Evolutionary conservation across 2,113 vertebrate genomes (phyloP).

Genomic region (Puffinus mauretanicus): DNA sequence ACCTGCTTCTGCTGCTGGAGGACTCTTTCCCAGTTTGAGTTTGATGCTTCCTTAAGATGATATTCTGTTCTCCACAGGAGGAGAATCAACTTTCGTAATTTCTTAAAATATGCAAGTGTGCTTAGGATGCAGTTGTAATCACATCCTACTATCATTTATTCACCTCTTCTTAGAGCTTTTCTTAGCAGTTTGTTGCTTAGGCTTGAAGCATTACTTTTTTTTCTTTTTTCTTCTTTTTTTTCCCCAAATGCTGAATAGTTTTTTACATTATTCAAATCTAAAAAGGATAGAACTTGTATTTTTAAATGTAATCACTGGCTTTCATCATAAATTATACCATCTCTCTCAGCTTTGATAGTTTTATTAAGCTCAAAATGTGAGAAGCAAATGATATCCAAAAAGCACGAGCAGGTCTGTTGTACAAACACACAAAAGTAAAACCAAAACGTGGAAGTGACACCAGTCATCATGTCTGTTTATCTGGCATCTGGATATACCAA

Average conservation of each 20-base stretch:
- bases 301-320: not conserved
- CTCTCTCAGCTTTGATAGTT: not conserved
- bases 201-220: not conserved
- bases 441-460: not conserved
- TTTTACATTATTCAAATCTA: not conserved
- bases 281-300: not conserved
- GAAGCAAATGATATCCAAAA: not conserved
- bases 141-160: not conserved
- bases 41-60: not conserved
- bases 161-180: not conserved
- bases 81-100: not conserved
- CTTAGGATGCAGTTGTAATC: not conserved
- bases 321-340: not conserved
- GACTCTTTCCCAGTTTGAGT: not conserved
- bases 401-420: not conserved
- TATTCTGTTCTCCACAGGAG: not conserved
- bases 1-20: not conserved
- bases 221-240: not conserved
- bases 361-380: not conserved
- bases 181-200: not conserved
- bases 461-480: not conserved
- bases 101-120: not conserved
- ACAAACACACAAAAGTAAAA: not conserved
- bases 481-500: not conserved
- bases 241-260: not conserved